phyloP scores from a whole-genome alignment of 2,797 vertebrate species.

The Ctenosaura bakeri region DNA sequence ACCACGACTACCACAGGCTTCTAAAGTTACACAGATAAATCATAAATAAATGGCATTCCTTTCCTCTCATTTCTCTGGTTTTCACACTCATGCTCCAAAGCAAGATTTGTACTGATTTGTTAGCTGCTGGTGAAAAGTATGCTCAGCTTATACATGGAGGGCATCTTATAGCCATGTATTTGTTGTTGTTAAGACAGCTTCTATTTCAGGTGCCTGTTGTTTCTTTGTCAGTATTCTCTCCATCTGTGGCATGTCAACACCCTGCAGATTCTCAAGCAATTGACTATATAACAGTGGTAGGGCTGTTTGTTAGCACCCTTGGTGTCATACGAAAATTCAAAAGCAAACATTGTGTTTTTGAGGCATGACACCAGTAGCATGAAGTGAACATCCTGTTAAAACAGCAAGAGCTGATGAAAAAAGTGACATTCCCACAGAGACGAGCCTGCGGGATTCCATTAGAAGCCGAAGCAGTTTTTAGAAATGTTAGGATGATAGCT shows the following conservation, averaged over 20 bases:
- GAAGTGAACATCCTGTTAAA: conserved; percentile 52
- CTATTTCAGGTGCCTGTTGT: conserved; percentile 9
- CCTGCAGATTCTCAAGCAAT: conserved; percentile 58
- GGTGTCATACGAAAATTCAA: conserved; percentile 56
- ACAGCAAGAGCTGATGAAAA: conserved; percentile 46
- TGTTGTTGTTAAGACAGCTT: conserved; percentile 42
- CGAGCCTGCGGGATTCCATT: conserved; percentile 40
- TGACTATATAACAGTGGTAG: conserved; percentile 53
- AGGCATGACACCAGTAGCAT: conserved; percentile 37
- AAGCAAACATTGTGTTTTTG: conserved; percentile 50
- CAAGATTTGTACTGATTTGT: neutral
- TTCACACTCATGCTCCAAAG: neutral
- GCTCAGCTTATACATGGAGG: conserved; percentile 57
- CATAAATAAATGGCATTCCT: neutral
- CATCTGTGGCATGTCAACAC: conserved; percentile 60
- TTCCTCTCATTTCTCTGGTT: neutral
- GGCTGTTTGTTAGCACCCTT: conserved; percentile 61
- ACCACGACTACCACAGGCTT: neutral
- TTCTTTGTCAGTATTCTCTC: conserved; percentile 56
- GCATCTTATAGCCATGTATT: conserved; percentile 58
- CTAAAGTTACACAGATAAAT: neutral
- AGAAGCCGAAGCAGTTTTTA: conserved; percentile 51
- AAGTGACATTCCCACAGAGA: conserved; percentile 61
- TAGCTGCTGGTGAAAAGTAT: conserved; percentile 24
- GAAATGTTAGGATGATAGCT: conserved; percentile 1